Conservation (phyloP, 2,797 vertebrate genomes). For the Microctenopoma lineatum region DNA sequence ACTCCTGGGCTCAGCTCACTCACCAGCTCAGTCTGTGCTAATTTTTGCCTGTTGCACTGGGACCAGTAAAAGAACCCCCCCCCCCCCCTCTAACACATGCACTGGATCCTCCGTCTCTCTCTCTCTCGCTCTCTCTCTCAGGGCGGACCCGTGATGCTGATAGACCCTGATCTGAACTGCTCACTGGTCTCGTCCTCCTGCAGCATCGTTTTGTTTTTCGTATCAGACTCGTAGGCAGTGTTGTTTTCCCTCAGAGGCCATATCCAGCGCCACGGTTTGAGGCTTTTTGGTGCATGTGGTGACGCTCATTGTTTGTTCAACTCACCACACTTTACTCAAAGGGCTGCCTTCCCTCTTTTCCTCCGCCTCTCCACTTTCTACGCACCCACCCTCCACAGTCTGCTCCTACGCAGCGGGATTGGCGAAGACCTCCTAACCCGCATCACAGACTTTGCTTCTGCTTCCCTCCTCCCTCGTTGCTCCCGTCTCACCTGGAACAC, state of each 20-base stretch:
- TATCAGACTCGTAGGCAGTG: neutral
- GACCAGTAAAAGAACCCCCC: slow-evolving; percentile 27
- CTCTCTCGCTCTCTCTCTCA: slow-evolving; percentile 8
- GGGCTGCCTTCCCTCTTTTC: slow-evolving; percentile 75
- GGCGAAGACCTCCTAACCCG: slow-evolving; percentile 42
- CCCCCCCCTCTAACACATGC: slow-evolving; percentile 28
- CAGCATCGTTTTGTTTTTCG: slow-evolving; percentile 1
- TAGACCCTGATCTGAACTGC: slow-evolving; percentile 20
- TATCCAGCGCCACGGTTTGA: slow-evolving; percentile 54
- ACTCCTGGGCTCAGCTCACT: slow-evolving; percentile 9
- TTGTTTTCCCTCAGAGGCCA: slow-evolving; percentile 60
- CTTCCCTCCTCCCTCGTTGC: slow-evolving; percentile 24
- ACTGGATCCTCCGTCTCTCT: slow-evolving; percentile 34
- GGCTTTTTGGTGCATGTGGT: slow-evolving; percentile 52
- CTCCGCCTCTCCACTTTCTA: slow-evolving; percentile 14
- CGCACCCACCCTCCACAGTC: slow-evolving; percentile 23
- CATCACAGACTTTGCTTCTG: slow-evolving; percentile 45
- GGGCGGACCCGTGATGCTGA: slow-evolving; percentile 21
- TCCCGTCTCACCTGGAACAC: slow-evolving; percentile 2
- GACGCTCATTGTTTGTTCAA: slow-evolving; percentile 29
- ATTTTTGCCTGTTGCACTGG: slow-evolving; percentile 46
- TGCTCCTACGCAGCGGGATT: slow-evolving; percentile 44
- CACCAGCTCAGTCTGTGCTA: slow-evolving; percentile 47
- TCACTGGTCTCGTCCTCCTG: slow-evolving; percentile 14
- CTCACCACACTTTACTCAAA: slow-evolving; percentile 80